phyloP scores from a whole-genome alignment of 2,113 vertebrate species.

The Turnix velox region DNA sequence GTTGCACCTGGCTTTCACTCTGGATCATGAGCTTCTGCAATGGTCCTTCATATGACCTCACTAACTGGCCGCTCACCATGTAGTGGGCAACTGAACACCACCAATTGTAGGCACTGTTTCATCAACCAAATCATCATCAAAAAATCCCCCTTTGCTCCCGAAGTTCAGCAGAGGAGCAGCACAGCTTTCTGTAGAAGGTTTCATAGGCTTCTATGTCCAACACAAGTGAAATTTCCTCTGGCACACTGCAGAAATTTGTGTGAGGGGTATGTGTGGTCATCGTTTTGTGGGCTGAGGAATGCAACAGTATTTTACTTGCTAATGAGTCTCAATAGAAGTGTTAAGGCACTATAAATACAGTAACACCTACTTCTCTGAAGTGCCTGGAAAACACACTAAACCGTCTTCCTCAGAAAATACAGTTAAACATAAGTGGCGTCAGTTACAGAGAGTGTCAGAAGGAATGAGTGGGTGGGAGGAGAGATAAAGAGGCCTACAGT shows the following conservation, averaged over 20 bases:
- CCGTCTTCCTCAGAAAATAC: not conserved
- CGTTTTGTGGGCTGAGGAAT: not conserved
- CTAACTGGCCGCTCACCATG: not conserved
- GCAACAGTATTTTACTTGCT: not conserved
- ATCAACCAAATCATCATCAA: not conserved
- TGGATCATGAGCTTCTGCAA: not conserved
- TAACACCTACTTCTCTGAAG: not conserved
- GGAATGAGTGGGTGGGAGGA: not conserved
- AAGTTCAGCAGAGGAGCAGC: not conserved
- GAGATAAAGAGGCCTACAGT: not conserved
- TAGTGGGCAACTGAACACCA: not conserved
- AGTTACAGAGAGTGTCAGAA: not conserved
- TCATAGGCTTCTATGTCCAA: not conserved
- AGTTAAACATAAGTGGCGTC: not conserved
- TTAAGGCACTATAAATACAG: not conserved
- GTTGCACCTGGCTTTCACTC: not conserved
- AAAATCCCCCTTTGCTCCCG: not conserved
- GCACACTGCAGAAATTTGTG: not conserved
- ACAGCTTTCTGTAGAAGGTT: not conserved
- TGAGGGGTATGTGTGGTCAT: not conserved
- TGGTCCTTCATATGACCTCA: not conserved
- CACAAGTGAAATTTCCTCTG: not conserved
- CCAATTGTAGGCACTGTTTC: not conserved
- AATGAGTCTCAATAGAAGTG: not conserved
- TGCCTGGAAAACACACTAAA: not conserved